Conservation (phyloP, 2,797 vertebrate genomes). For the Anguilla obscura region DNA sequence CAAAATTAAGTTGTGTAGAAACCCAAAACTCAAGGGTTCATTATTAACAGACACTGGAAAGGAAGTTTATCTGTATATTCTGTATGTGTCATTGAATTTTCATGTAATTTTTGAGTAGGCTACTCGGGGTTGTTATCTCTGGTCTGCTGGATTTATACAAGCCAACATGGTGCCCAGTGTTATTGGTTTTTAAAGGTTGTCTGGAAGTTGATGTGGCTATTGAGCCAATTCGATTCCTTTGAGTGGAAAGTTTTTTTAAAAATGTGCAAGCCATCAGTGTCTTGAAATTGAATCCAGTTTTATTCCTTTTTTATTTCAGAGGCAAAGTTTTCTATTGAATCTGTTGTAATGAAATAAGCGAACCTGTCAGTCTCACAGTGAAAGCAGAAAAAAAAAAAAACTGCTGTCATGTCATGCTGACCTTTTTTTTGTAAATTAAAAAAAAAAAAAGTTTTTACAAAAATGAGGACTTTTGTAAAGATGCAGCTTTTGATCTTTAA, state of each 20-base stretch:
- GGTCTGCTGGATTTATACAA: constrained; percentile 61
- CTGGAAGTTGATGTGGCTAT: constrained; percentile 48
- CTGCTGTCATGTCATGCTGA: constrained; percentile 24
- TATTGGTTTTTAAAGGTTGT: constrained; percentile 43
- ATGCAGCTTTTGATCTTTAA: not conserved
- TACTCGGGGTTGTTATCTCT: constrained; percentile 36
- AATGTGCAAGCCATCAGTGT: constrained; percentile 68
- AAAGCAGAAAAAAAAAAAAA: constrained; percentile 60
- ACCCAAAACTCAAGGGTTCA: constrained; percentile 62
- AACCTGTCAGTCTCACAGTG: constrained; percentile 56
- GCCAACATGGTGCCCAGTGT: constrained; percentile 66
- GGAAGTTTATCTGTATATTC: constrained; percentile 55
- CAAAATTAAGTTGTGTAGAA: not conserved
- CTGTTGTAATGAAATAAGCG: constrained; percentile 41
- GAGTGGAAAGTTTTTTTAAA: constrained; percentile 46
- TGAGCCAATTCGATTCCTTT: constrained; percentile 36
- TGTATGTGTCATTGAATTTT: constrained; percentile 61
- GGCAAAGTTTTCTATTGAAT: constrained; percentile 68
- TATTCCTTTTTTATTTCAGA: constrained; percentile 49
- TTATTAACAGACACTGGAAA: constrained; percentile 63
- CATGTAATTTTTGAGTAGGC: constrained; percentile 50
- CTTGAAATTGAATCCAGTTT: constrained; percentile 60
- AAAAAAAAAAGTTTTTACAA: constrained; percentile 53
- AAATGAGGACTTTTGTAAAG: constrained; percentile 18
- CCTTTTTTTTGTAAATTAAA: constrained; percentile 57